Base-by-base conservation (phyloP, 2,888 invertebrate species). In the Melinaea menophilus region DNA sequence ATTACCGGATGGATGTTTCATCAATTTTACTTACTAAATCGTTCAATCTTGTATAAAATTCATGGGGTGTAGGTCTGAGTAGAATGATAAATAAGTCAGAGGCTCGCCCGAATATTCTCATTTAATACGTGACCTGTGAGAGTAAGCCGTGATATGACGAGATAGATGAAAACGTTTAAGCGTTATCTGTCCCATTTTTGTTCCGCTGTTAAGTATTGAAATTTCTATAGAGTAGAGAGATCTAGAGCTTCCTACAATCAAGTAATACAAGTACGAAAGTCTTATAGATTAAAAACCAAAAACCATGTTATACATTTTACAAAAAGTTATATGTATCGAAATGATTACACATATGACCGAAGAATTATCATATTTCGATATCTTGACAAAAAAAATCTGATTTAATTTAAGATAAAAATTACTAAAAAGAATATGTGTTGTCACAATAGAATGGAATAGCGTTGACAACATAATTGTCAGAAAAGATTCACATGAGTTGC, bases 21-120 rank as follows among this genome's bases (percentile, higher is more conserved):
- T 90, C 89, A 90, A 90, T 90, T 87, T 88, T 79, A 84, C 83
- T 86, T 83, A 85, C 82, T 88, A 90, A 90, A 89, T 90, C 90
- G 89, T 85, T 90, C 90, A 87, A 89, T 90, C 90, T 90, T 90
- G 88, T 90, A 90, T 87, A 88, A 90, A 90, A 90, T 90, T 90
- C 89, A 90, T 89, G 87, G 89, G 85, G 85, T 86, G 88, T 85
- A 87, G 86, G 84, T 81, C 81, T 83, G 88, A 85, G 84, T 80
- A 81, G 90, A 87, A 90, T 90, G 90, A 90, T 90, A 90, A 90
- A 90, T 90, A 90, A 89, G 89, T 82, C 78, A 76, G 86, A 84
- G 89, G 86, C 85, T 87, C 81, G 85, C 80, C 87, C 89, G 86
- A 90, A 90, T 90, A 90, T 90, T 90, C 90, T 88, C 90, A 90